A percentile compares a stretch with the other conserved stretches of the same genome.
phyloP scores from a whole-genome alignment of 2,797 vertebrate genomes.

The Accipiter superciliosus region DNA sequence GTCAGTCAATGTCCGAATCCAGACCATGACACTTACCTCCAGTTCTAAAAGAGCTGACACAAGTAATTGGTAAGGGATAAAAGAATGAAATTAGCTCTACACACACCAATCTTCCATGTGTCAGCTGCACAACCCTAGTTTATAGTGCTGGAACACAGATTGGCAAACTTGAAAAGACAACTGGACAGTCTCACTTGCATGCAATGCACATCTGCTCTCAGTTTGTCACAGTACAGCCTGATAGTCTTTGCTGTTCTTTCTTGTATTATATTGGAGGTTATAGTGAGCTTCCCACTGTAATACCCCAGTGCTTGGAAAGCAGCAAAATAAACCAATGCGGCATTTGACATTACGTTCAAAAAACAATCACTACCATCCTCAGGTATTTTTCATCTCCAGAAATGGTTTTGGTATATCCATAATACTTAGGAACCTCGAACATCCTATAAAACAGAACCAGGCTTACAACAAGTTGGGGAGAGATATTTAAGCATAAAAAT shows the following conservation, averaged over 20 bases:
- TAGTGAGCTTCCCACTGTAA: not conserved
- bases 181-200: not conserved
- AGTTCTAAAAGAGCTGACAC: not conserved
- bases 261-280: rapidly evolving
- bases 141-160: too few relatives aligned
- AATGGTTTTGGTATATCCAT: not conserved
- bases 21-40: not conserved
- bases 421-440: not conserved
- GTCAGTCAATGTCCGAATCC: not conserved
- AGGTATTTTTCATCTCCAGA: not conserved
- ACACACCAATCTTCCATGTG: not conserved
- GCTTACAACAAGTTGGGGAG: not conserved
- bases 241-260: not conserved
- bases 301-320: not conserved
- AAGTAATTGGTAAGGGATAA: not conserved
- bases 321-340: rapidly evolving
- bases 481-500: not conserved
- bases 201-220: not conserved
- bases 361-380: not conserved
- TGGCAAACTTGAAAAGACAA: not conserved
- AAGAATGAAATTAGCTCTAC: not conserved
- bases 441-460: not conserved
- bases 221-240: not conserved
- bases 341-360: rapidly evolving
- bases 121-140: not conserved